These are phyloP conservation scores for Eutolmus rufibarbis DNA, from an alignment of 2,888 invertebrate species.

Conservation along the genomic window DNA sequence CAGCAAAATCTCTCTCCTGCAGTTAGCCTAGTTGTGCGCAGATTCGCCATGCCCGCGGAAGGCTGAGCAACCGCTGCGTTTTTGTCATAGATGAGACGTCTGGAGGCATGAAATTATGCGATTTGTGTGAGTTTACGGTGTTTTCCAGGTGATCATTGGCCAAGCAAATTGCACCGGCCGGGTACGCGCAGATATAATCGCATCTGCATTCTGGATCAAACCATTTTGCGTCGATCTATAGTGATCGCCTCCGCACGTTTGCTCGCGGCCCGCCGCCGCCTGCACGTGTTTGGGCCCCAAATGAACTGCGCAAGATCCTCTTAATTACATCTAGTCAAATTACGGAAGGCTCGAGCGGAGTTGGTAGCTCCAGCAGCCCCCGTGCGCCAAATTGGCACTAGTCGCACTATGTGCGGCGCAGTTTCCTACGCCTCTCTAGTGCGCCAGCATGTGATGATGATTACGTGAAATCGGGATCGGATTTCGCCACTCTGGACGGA, in stretches of 20 bases:
- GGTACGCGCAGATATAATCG: constrained; percentile 18
- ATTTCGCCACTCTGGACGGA: background rate
- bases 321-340: constrained; percentile 44
- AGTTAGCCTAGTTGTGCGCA: background rate
- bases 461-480: constrained; percentile 31
- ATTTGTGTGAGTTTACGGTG: constrained; percentile 35
- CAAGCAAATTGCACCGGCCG: background rate
- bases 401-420: background rate
- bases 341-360: constrained; percentile 27
- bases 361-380: background rate
- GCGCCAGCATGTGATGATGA: background rate
- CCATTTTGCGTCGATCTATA: background rate
- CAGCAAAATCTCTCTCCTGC: background rate
- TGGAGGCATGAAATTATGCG: constrained; percentile 11
- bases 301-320: constrained; percentile 29
- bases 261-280: background rate
- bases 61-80: background rate
- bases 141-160: constrained; percentile 32
- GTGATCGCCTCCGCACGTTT: background rate
- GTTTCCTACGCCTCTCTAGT: background rate
- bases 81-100: constrained; percentile 34
- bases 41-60: background rate
- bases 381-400: background rate
- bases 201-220: constrained; percentile 27
- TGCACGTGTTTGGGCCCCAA: background rate